Percentiles rank a stretch among this genome's conserved stretches.
phyloP scores from a whole-genome alignment of 1,140 invertebrate genomes.

The Elysia chlorotica region DNA sequence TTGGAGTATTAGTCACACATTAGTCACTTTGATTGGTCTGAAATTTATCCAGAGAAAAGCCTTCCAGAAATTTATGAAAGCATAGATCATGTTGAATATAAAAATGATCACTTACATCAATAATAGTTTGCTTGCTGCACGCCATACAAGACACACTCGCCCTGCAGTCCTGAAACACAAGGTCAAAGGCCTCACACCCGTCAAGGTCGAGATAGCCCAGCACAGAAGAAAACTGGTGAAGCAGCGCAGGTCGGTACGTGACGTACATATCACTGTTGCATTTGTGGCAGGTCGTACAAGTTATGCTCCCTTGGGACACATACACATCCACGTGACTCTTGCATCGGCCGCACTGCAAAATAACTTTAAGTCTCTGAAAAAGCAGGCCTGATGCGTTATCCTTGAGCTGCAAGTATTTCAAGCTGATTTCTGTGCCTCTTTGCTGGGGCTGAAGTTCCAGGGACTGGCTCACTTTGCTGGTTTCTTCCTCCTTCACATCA shows the following conservation, averaged over 20 bases:
- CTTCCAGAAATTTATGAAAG: not conserved
- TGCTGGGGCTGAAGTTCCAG: conserved; percentile 30
- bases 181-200: conserved; percentile 54
- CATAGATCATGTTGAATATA: not conserved
- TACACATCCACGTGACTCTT: conserved; percentile 49
- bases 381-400: conserved; percentile 49
- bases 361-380: conserved; percentile 39
- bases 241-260: conserved; percentile 50
- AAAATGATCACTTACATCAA: conserved; percentile 38
- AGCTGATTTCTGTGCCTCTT: conserved; percentile 52
- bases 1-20: too few relatives aligned
- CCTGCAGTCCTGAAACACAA: conserved; percentile 53
- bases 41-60: too few relatives aligned
- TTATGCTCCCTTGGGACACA: conserved; percentile 38
- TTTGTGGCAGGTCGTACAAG: conserved; percentile 46
- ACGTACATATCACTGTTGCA: conserved; percentile 47
- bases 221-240: conserved; percentile 53
- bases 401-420: conserved; percentile 48
- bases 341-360: conserved; percentile 57
- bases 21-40: too few relatives aligned
- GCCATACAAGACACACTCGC: conserved; percentile 50
- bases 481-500: conserved; percentile 25
- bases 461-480: not conserved
- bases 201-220: conserved; percentile 59
- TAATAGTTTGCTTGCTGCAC: conserved; percentile 51